Percentiles rank a stretch among this genome's conserved stretches.
Conservation (phyloP, 2,888 invertebrate species). For the Diploptera punctata region DNA sequence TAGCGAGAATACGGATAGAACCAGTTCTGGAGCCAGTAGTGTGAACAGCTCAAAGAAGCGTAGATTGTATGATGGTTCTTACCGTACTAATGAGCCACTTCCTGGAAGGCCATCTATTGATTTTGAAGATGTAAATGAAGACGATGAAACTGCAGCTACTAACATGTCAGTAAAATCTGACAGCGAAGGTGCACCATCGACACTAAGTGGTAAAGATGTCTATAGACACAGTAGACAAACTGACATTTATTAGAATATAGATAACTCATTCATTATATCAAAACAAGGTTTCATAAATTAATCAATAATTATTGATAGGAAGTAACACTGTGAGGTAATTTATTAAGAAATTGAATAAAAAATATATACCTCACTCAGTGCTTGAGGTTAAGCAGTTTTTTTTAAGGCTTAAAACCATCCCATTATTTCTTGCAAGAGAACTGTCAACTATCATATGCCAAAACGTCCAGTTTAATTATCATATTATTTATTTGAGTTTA, state of each 20-base stretch:
- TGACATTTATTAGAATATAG: constrained; percentile 14
- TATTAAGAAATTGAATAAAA: no score
- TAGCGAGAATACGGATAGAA: constrained; percentile 10
- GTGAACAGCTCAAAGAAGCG: constrained; percentile 62
- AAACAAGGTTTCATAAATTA: no score
- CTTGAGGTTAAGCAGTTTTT: no score
- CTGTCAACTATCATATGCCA: no score
- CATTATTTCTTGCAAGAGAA: no score
- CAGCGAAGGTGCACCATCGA: constrained; percentile 32
- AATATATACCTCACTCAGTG: no score
- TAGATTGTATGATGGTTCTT: constrained; percentile 79
- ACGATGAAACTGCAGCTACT: constrained; percentile 58
- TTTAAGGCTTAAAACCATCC: background rate
- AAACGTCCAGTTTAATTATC: no score
- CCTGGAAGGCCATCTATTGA: constrained; percentile 74
- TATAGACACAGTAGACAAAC: constrained; percentile 24
- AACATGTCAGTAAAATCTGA: background rate
- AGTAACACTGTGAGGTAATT: no score
- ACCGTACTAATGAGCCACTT: constrained; percentile 85
- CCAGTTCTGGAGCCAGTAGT: constrained; percentile 27
- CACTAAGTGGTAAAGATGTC: constrained; percentile 26
- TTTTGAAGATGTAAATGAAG: constrained; percentile 78
- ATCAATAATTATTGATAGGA: no score
- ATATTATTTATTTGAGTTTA: no score
- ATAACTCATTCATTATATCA: no score